phyloP scores from a whole-genome alignment of 2,888 invertebrate species.

The Liopterus haemorrhoidalis region DNA sequence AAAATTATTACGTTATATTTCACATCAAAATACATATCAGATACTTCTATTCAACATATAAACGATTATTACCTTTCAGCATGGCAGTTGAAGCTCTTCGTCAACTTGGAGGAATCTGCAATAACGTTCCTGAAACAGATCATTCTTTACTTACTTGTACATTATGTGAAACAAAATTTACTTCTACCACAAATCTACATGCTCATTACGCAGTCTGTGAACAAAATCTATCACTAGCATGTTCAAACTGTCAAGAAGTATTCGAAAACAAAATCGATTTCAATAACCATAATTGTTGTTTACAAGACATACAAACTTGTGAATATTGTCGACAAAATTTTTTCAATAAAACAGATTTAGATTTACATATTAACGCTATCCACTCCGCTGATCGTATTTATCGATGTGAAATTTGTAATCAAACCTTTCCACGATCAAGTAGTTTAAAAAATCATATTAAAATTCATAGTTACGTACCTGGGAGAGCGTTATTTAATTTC shows the following conservation, averaged over 20 bases:
- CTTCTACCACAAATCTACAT: constrained; percentile 36
- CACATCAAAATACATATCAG: too few relatives aligned
- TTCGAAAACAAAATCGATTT: constrained; percentile 47
- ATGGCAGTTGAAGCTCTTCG: constrained; percentile 48
- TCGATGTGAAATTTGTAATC: constrained; percentile 45
- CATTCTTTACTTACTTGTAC: constrained; percentile 30
- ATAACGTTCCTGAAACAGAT: constrained; percentile 39
- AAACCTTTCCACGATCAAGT: constrained; percentile 46
- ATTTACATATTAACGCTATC: constrained; percentile 42
- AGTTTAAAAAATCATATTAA: constrained; percentile 52
- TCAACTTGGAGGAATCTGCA: constrained; percentile 45
- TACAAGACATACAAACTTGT: constrained; percentile 47
- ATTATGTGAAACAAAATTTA: constrained; percentile 34
- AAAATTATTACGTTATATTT: too few relatives aligned
- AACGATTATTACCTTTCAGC: constrained; percentile 25
- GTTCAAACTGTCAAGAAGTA: constrained; percentile 40
- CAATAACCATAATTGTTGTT: constrained; percentile 48
- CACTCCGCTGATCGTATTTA: constrained; percentile 28
- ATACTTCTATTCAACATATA: not conserved
- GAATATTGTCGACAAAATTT: constrained; percentile 44
- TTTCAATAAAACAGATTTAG: constrained; percentile 41
- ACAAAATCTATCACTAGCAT: constrained; percentile 34
- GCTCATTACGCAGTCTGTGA: constrained; percentile 38
- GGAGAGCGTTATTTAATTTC: constrained; percentile 42
- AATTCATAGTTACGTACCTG: constrained; percentile 46